Base-by-base conservation (phyloP, 2,888 invertebrate genomes). In the Lasioglossum figueresi region DNA sequence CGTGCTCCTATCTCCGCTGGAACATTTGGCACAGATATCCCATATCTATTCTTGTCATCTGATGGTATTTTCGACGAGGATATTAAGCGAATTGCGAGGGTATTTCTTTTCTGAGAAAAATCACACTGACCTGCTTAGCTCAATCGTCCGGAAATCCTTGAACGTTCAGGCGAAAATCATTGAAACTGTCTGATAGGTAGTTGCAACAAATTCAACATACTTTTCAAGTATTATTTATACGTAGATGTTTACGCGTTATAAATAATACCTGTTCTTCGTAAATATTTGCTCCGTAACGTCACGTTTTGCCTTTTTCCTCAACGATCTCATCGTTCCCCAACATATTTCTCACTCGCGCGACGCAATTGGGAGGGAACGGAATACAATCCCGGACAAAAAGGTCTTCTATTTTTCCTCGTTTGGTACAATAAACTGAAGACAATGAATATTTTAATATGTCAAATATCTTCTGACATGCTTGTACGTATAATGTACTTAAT, bases 11-110 rank as follows among this genome's bases (percentile, higher is more conserved):
- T 40, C 59, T 19, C 27, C n/a, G 14, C 40, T 0, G 14, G 73
- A 37, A n/a, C n/a, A 56, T 77, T 82, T 68, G 77, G 12, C 77
- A 70, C 34, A 63, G 59, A 43, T 68, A 70, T 52, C 74, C 12
- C 10, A 31, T 84, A 78, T 83, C 74, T 74, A 12, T 16, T 14
- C 34, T 34, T 2, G 27, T n/a, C 10, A 66, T 82, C 77, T 34
- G 12, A 16, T 2, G 27, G 12, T 48, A 84, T 27, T 75, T 70
- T 70, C 34, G 34, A 8, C 23, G 16, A 27, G 19, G 19, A 31
- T 59, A 45, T 82, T 74, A 70, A 77, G 59, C 27, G 77, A 77
- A 82, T 77, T 19, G 45, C 73, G 73, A 73, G 52, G 45, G 23
- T 27, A 43, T 74, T 79, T 31, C 23, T 4, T 19, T 43, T 71